Base-by-base conservation (phyloP, 2,113 vertebrate species). In the Gulo gulo region DNA sequence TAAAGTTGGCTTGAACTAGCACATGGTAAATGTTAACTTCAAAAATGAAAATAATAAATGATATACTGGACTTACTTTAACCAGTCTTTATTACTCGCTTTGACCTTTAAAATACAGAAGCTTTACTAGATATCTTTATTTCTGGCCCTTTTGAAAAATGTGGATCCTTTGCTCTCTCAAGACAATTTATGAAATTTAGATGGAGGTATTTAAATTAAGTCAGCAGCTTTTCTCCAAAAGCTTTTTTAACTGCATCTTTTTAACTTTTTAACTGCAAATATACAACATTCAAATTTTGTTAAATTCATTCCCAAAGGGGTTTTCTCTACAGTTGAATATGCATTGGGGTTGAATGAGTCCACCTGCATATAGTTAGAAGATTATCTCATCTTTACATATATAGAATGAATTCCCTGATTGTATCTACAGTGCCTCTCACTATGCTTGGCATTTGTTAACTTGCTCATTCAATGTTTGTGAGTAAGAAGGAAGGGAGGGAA, bases 1-100 rank as follows among this genome's bases (percentile, higher is more conserved):
- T 47, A 97, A 98, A 97, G 59, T 52, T 86, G 45, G 52, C 82
- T 97, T 86, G n/a, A 94, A 92, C 45, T 81, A 97, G 73, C 47
- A 84, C 39, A 74, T 14, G 73, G 65, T 73, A 94, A 97, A 89
- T 74, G 74, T 82, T 79, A 93, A 81, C 85, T 78, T 94, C 24
- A 69, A 88, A 86, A 95, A 8, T 26, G 55, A 94, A 98, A 97
- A 93, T 91, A 91, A 29, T 50, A 3, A 91, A 24, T 52, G 26
- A 65, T 95, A 23, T 80, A 42, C 0, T 50, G 84, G 29, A 55
- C 29, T 96, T 63, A 57, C 45, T 90, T 78, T 57, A 81, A 83
- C 39, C 10, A 91, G 69, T 6, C 45, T 85, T 98, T 96, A 93
- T 92, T 73, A 67, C 34, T 61, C 63, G 3, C 18, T 76, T 80